These are phyloP conservation scores for Stenichneumon culpator DNA, from an alignment of 2,888 invertebrate species.

Conservation along the genomic window DNA sequence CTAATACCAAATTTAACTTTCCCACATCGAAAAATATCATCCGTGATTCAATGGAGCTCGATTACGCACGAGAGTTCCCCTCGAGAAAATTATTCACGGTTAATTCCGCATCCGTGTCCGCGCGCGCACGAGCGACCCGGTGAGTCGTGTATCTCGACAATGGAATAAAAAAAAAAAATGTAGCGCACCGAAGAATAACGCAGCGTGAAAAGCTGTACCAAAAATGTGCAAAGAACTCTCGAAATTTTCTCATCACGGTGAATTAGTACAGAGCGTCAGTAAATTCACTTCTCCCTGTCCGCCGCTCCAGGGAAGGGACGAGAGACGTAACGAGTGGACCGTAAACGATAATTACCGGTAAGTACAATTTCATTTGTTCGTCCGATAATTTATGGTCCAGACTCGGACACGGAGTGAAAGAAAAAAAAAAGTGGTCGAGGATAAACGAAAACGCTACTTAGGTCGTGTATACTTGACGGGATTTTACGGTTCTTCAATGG, in stretches of 20 bases:
- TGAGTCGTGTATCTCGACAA: not conserved
- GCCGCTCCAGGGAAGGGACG: not conserved
- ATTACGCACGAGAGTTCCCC: not conserved
- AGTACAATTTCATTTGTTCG: conserved; percentile 60
- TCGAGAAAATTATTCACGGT: conserved; percentile 37
- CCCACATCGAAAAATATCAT: not conserved
- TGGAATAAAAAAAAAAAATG: conserved; percentile 15
- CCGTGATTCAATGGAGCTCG: not conserved
- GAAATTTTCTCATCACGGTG: conserved; percentile 46
- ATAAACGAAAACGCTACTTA: conserved; percentile 10
- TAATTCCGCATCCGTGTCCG: not conserved
- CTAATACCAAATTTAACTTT: too few relatives aligned
- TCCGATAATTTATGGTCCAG: conserved; percentile 56
- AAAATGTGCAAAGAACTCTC: conserved; percentile 13
- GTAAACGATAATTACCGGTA: conserved; percentile 51
- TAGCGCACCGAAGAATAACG: not conserved
- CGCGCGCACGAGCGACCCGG: not conserved
- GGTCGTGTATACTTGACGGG: conserved; percentile 7
- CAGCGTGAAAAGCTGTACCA: conserved; percentile 31
- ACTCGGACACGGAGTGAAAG: conserved; percentile 15
- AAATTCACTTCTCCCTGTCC: not conserved
- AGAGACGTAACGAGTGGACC: conserved; percentile 25
- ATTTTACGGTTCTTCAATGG: conserved; percentile 58
- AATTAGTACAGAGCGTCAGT: conserved; percentile 50
- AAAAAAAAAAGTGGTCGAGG: conserved; percentile 6